phyloP scores from a whole-genome alignment of 2,113 vertebrate genomes.

The Otis tarda region DNA sequence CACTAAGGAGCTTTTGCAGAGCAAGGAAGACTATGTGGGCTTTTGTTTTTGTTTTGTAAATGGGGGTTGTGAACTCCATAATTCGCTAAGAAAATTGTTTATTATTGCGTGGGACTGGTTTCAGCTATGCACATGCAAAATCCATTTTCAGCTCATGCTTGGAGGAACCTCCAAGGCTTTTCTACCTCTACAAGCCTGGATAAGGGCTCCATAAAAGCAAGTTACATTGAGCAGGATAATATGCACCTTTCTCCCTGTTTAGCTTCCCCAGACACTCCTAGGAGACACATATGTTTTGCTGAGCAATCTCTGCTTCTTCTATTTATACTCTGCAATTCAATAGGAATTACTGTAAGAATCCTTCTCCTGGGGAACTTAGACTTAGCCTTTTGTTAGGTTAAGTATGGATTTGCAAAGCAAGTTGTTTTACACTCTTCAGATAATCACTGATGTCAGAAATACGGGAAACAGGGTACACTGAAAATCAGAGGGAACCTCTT shows the following conservation, averaged over 20 bases:
- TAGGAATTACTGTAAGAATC: neutral
- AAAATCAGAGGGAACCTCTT: neutral
- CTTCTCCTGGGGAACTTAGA: neutral
- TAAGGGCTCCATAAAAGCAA: neutral
- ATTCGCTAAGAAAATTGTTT: neutral
- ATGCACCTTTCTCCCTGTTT: neutral
- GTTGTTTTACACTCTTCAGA: neutral
- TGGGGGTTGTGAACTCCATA: neutral
- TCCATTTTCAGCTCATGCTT: neutral
- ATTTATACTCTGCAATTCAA: neutral
- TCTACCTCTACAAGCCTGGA: neutral
- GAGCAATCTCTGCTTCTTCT: neutral
- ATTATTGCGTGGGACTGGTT: neutral
- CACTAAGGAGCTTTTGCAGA: constrained; percentile 41
- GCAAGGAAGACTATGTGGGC: neutral
- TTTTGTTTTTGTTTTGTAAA: constrained; percentile 22
- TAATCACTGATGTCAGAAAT: neutral
- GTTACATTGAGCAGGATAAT: neutral
- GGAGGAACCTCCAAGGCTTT: neutral
- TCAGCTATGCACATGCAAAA: neutral
- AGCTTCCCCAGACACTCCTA: neutral
- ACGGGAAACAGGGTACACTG: neutral
- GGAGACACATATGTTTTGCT: neutral
- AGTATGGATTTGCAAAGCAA: neutral
- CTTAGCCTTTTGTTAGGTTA: constrained; percentile 11